A percentile compares a stretch with the other conserved stretches of the same genome.
Conservation (phyloP, 2,888 invertebrate genomes). For the Nymphalis c-album region DNA sequence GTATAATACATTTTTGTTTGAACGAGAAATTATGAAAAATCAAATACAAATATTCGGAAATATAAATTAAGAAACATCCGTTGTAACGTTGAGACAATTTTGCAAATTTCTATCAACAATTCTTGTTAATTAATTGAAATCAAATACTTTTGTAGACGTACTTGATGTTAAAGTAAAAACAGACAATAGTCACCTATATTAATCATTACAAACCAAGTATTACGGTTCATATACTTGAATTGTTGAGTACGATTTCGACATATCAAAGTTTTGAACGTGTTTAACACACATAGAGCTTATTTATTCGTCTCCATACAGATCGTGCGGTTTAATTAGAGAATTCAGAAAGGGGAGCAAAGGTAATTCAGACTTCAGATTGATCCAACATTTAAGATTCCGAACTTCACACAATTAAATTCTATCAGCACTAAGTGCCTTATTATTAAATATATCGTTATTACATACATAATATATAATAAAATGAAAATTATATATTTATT, state of each 20-base stretch:
- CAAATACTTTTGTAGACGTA: no score
- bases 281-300: slow-evolving; percentile 13
- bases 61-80: no score
- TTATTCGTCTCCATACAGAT: slow-evolving; percentile 17
- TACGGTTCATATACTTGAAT: background rate
- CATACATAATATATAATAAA: no score
- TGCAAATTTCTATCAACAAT: no score
- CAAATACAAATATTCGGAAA: no score
- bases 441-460: background rate
- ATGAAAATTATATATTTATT: no score
- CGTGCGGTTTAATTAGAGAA: slow-evolving; percentile 19
- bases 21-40: no score
- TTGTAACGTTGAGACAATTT: no score
- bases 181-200: background rate
- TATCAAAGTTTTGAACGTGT: slow-evolving; percentile 14
- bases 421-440: background rate
- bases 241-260: background rate
- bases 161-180: no score
- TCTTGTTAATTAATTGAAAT: no score
- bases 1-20: no score
- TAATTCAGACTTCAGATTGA: slow-evolving; percentile 5
- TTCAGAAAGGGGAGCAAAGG: slow-evolving; percentile 7
- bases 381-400: slow-evolving; percentile 1
- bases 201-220: background rate
- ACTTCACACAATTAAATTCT: background rate